These are phyloP conservation scores for Melanogrammus aeglefinus DNA, from an alignment of 2,797 vertebrate species.

Conservation along the genomic window DNA sequence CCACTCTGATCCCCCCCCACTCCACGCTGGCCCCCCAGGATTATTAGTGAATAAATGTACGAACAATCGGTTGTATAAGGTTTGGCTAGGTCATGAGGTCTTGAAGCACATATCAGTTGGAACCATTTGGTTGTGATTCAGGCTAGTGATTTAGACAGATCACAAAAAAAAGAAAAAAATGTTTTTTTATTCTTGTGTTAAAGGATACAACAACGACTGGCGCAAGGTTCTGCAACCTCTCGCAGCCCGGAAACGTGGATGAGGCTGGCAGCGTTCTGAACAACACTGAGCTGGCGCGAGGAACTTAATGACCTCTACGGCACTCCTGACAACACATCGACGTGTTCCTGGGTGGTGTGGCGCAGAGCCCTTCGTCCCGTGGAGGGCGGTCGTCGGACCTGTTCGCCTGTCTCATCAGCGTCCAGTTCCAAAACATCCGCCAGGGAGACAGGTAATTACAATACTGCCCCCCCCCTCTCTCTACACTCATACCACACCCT, in stretches of 20 bases:
- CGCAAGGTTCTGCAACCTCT: conserved; percentile 81
- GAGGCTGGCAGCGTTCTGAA: conserved; percentile 77
- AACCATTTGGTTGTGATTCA: too few relatives aligned
- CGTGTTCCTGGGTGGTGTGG: conserved; percentile 79
- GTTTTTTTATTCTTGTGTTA: neutral
- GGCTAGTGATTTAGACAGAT: neutral
- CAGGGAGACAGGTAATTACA: conserved; percentile 79
- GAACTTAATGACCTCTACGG: conserved; percentile 75
- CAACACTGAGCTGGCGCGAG: conserved; percentile 53
- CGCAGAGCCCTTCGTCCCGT: conserved; percentile 81
- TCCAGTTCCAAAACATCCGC: conserved; percentile 80
- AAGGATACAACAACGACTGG: conserved; percentile 89
- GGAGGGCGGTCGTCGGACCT: conserved; percentile 80
- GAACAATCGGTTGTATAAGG: too few relatives aligned
- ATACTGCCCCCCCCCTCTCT: neutral
- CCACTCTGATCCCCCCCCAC: neutral
- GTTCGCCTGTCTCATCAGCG: conserved; percentile 81
- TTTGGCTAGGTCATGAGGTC: too few relatives aligned
- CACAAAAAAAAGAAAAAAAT: neutral
- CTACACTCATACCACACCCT: neutral
- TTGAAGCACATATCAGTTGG: too few relatives aligned
- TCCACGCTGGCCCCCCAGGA: too few relatives aligned
- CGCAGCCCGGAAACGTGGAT: conserved; percentile 58
- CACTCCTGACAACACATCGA: conserved; percentile 82
- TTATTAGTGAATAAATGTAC: too few relatives aligned